Evolutionary conservation across 2,113 vertebrate species (phyloP).

Genomic region (Melozone crissalis): DNA sequence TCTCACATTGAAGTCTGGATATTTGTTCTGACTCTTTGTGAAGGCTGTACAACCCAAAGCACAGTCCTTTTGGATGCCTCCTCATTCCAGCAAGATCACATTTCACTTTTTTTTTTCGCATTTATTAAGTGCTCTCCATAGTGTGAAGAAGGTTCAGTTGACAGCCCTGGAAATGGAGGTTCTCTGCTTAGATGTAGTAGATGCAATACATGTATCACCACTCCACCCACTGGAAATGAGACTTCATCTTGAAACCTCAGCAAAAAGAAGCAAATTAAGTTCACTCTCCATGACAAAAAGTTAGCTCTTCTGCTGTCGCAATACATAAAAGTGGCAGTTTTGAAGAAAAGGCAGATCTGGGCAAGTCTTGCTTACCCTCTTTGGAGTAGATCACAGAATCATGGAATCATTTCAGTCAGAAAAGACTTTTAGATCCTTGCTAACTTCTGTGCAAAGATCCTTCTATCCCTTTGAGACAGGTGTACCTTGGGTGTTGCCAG

Average conservation of each 20-base stretch:
- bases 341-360: neutral
- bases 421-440: neutral
- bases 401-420: neutral
- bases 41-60: constrained; percentile 28
- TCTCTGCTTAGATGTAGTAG: neutral
- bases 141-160: constrained; percentile 22
- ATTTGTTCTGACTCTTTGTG: constrained; percentile 57
- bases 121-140: constrained; percentile 20
- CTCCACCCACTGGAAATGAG: constrained; percentile 16
- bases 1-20: constrained; percentile 9
- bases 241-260: neutral
- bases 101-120: neutral
- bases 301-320: neutral
- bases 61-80: neutral
- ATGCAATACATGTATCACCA: neutral
- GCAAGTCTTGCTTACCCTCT: neutral
- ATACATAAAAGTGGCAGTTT: neutral
- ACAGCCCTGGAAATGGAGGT: constrained; percentile 32
- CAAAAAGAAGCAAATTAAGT: constrained; percentile 28
- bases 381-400: neutral
- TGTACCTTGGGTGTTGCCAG: neutral
- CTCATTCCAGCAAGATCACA: constrained; percentile 5
- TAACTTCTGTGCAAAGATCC: neutral
- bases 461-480: neutral
- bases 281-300: neutral